These are phyloP conservation scores for Ctenomys sociabilis DNA, from an alignment of 2,113 vertebrate genomes.

Conservation along the genomic window DNA sequence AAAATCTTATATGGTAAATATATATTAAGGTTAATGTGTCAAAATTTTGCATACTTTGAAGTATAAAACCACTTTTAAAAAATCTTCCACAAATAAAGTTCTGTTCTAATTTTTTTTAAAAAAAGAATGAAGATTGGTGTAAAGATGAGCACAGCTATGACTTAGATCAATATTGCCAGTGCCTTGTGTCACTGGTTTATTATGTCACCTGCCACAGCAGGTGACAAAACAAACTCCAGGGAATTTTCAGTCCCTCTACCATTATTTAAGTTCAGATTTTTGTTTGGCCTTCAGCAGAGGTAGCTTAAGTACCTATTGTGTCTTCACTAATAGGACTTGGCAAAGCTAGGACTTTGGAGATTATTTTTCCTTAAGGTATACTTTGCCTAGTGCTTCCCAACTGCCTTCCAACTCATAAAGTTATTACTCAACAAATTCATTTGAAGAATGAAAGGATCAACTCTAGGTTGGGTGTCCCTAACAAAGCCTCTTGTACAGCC, in stretches of 20 bases:
- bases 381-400: background rate
- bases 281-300: background rate
- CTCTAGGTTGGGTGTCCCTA: background rate
- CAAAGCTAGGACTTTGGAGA: constrained; percentile 12
- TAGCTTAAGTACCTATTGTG: background rate
- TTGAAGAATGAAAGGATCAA: background rate
- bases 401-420: background rate
- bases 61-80: constrained; percentile 76
- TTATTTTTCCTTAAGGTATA: background rate
- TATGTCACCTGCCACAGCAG: too few species aligned
- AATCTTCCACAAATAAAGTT: constrained; percentile 86
- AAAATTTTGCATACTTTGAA: constrained; percentile 84
- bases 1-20: constrained; percentile 79
- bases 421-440: background rate
- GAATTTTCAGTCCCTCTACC: background rate
- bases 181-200: background rate
- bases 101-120: constrained; percentile 87
- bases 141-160: background rate
- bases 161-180: background rate
- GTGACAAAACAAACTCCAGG: too few species aligned
- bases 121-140: background rate
- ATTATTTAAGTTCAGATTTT: constrained; percentile 9
- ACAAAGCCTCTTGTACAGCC: background rate
- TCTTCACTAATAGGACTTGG: background rate
- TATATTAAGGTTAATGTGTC: constrained; percentile 86